Conservation (phyloP, 1,140 invertebrate species). For the Aricia agestis region DNA sequence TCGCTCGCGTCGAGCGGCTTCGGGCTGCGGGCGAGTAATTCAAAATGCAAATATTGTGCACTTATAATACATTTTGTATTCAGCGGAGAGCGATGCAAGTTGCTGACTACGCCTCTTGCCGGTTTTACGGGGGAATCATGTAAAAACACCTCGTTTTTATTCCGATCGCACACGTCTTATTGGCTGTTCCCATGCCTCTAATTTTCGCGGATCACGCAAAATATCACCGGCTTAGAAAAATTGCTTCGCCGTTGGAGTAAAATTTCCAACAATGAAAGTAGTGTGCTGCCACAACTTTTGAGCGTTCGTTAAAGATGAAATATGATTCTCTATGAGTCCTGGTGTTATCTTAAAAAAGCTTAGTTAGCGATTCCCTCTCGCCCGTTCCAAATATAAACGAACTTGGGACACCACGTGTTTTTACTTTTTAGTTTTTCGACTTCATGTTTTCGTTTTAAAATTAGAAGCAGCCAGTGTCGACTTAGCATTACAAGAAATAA, state of each 20-base stretch:
- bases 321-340: constrained; percentile 45
- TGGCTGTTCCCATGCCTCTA: constrained; percentile 69
- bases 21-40: constrained; percentile 56
- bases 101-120: constrained; percentile 55
- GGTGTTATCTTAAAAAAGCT: constrained; percentile 68
- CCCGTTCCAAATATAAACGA: constrained; percentile 65
- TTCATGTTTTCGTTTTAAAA: neutral
- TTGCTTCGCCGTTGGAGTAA: neutral
- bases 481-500: neutral
- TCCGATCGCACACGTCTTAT: constrained; percentile 55
- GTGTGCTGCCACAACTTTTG: neutral
- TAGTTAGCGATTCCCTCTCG: constrained; percentile 53
- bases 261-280: neutral
- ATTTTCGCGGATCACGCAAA: constrained; percentile 64
- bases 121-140: constrained; percentile 69
- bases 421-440: constrained; percentile 58
- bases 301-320: constrained; percentile 45
- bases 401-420: constrained; percentile 62
- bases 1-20: constrained; percentile 8
- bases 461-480: neutral
- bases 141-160: constrained; percentile 70
- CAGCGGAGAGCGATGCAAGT: constrained; percentile 47
- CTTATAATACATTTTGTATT: constrained; percentile 70
- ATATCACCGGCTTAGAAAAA: constrained; percentile 27
- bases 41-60: constrained; percentile 72